Evolutionary conservation across 2,888 invertebrate species (phyloP).

Genomic region (Augiades crinisus): DNA sequence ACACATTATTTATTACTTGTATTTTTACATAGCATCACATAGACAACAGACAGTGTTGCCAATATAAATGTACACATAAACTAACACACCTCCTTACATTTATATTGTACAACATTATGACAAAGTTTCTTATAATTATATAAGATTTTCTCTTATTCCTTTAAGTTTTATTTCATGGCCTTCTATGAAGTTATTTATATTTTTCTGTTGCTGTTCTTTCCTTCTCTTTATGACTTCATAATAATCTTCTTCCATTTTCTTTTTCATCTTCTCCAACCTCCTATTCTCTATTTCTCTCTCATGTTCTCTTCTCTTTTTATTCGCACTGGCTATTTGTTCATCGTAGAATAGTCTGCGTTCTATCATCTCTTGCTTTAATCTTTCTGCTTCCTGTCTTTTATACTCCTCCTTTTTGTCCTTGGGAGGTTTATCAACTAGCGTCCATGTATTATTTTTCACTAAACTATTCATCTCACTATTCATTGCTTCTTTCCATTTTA

Average conservation of each 20-base stretch:
- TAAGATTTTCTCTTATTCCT: too few species aligned
- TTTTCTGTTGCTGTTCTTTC: too few species aligned
- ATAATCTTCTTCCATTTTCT: slow-evolving; percentile 68
- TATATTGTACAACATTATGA: too few species aligned
- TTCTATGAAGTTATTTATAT: too few species aligned
- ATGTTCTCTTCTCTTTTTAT: slow-evolving; percentile 53
- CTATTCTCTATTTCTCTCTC: slow-evolving; percentile 64
- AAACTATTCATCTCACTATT: neutral
- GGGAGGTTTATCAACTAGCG: neutral
- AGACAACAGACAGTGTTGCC: too few species aligned
- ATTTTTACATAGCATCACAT: too few species aligned
- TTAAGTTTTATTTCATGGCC: too few species aligned
- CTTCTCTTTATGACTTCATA: too few species aligned
- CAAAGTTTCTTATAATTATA: too few species aligned
- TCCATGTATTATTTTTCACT: slow-evolving; percentile 1
- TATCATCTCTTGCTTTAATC: slow-evolving; percentile 54
- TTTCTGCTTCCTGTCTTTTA: slow-evolving; percentile 47
- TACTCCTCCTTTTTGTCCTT: slow-evolving; percentile 35
- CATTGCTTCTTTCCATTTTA: neutral
- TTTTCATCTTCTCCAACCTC: slow-evolving; percentile 55
- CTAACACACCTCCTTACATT: too few species aligned
- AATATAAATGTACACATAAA: too few species aligned
- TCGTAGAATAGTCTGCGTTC: slow-evolving; percentile 61
- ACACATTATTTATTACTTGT: too few species aligned
- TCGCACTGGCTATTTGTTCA: slow-evolving; percentile 65